Conservation (phyloP, 2,797 vertebrate species). For the Muraenolepis orangiensis region DNA sequence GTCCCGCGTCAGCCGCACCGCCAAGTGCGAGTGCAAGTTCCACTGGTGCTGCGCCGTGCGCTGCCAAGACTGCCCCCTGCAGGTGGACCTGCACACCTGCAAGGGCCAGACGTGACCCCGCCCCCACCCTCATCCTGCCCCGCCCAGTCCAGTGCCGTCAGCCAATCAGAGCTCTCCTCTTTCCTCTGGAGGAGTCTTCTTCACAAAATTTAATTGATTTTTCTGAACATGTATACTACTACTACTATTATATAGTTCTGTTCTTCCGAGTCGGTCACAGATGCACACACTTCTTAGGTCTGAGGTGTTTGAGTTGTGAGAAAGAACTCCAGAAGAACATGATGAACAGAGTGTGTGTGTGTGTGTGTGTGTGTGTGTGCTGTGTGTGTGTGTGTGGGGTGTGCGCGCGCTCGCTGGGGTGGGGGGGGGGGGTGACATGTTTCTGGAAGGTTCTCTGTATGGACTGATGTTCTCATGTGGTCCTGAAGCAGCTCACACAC, state of each 20-base stretch:
- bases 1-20: conserved; percentile 80
- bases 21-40: conserved; percentile 95
- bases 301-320: neutral
- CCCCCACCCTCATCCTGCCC: conserved; percentile 10
- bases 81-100: conserved; percentile 90
- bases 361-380: neutral
- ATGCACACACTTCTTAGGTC: neutral
- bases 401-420: too few relatives aligned
- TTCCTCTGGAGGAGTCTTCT: neutral
- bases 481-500: neutral
- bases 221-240: neutral
- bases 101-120: conserved; percentile 80
- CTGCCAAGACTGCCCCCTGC: conserved; percentile 90
- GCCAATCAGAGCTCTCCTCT: neutral
- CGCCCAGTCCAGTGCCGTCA: neutral
- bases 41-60: conserved; percentile 94
- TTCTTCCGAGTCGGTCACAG: neutral
- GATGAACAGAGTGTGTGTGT: neutral
- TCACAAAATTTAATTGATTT: neutral
- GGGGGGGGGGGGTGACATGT: neutral
- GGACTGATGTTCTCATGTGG: neutral
- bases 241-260: neutral
- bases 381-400: neutral
- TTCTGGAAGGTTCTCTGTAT: neutral
- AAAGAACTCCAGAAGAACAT: neutral